Evolutionary conservation across 2,888 invertebrate genomes (phyloP), one percentile per base, ranked within the genome.

Genomic region (Ectropis crepuscularia): DNA sequence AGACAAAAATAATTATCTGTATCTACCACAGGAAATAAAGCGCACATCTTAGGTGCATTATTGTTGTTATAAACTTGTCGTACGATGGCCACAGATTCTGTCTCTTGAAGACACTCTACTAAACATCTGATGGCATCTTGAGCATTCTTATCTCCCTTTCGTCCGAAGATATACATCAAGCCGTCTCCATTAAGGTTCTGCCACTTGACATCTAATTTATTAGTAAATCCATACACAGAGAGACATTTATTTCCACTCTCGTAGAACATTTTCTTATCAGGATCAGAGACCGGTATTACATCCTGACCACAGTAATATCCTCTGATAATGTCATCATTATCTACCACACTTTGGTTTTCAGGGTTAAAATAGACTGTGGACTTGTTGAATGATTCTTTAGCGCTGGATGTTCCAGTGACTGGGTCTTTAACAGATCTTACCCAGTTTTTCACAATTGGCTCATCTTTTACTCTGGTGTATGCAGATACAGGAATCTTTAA

Each of bases 191-290:
- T 87, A 43, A 94, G 88, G 74, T 91, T 90, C 67, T 94, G 94
- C 85, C 93, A 92, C 5, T 89, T 87, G 53, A 95, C 87, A 50
- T 91, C 90, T n/a, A 82, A 80, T 7, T 85, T 82, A 66, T 93
- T 85, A 37, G 96, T 95, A 76, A 96, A 96, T 5, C 96, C 96
- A 63, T 96, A 92, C 7, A 96, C 92, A 57, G 94, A 94, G 53
- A 96, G 84, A 63, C 95, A 94, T 81, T 94, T 95, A 28, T 82
- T 83, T n/a, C 94, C 95, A 62, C 94, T 87, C 66, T 93, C 82
- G 80, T 95, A 95, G 10, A 94, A 87, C 93, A 95, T 92, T 60
- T 87, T 86, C 67, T 91, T 89, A 74, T 94, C 94, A 77, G 89
- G 91, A 50, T 94, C 94, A 43, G 90, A 87, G 65, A 94, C 92